These are phyloP conservation scores for Poeciliopsis paucimaculata DNA, from an alignment of 2,797 vertebrate genomes.

Conservation along the genomic window DNA sequence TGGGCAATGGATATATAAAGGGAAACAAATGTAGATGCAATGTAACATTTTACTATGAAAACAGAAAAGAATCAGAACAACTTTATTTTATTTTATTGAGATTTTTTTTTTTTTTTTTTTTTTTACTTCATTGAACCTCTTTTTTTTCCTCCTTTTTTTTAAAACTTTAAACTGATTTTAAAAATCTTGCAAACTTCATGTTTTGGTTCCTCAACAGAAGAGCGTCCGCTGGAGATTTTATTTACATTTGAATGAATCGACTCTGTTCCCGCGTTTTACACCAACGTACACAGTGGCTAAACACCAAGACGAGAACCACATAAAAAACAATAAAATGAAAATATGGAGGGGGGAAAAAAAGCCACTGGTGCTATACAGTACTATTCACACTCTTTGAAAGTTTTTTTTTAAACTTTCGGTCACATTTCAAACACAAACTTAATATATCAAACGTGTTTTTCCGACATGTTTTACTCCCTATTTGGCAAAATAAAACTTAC, in stretches of 20 bases:
- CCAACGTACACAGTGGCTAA: slow-evolving; percentile 1
- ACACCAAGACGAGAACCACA: neutral
- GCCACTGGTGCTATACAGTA: neutral
- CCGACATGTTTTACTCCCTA: neutral
- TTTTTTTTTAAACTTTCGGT: neutral
- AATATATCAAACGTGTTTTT: neutral
- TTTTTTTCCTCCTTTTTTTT: slow-evolving; percentile 35
- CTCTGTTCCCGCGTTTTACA: slow-evolving; percentile 32
- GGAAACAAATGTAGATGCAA: too few species aligned
- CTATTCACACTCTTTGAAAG: neutral
- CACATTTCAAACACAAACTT: neutral
- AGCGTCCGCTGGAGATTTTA: slow-evolving; percentile 53
- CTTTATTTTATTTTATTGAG: neutral
- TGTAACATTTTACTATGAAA: neutral
- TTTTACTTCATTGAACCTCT: slow-evolving; percentile 14
- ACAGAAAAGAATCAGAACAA: neutral
- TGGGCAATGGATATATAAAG: too few species aligned
- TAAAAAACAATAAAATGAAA: neutral
- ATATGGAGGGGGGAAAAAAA: too few species aligned
- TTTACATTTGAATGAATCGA: slow-evolving; percentile 51
- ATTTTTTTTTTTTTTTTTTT: neutral
- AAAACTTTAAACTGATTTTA: slow-evolving; percentile 69
- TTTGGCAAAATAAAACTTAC: neutral
- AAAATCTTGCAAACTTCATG: slow-evolving; percentile 86
- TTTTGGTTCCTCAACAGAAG: slow-evolving; percentile 76